Evolutionary conservation across 92 coral and sea anemone genomes (phyloP).

Genomic region (Palythoa grandiflora): DNA sequence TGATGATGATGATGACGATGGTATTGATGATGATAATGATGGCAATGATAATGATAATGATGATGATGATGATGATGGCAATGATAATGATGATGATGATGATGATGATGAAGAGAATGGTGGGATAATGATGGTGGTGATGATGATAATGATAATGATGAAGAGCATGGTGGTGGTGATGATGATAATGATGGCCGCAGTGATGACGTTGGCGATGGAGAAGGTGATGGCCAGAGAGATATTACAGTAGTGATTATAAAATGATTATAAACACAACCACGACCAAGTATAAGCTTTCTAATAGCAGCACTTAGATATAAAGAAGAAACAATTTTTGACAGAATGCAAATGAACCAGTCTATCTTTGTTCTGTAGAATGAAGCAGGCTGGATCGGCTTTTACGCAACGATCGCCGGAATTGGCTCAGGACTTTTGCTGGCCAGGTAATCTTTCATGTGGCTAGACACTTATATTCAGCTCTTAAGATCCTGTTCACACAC

Average conservation of each 20-base stretch:
- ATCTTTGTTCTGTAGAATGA: slow-evolving; percentile 57
- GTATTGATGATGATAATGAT: background rate
- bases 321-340: background rate
- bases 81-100: too few species aligned
- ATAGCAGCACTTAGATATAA: background rate
- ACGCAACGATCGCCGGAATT: slow-evolving; percentile 94
- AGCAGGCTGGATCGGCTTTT: slow-evolving; percentile 96
- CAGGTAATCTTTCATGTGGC: slow-evolving; percentile 56
- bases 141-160: background rate
- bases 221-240: too few species aligned
- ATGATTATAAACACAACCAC: too few species aligned
- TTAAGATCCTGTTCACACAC: too few species aligned
- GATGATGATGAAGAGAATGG: background rate
- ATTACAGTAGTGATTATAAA: too few species aligned
- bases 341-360: background rate
- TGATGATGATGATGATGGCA: background rate
- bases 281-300: background rate
- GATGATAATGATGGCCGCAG: background rate
- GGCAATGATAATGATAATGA: background rate
- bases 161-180: background rate
- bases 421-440: slow-evolving; percentile 95
- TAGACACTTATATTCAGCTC: background rate
- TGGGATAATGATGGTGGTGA: background rate
- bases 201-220: too few species aligned
- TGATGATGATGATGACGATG: background rate